A percentile compares a stretch with the other conserved stretches of the same genome.
Conservation (phyloP, 2,888 invertebrate species). For the Bursaphelenchus okinawaensis region DNA sequence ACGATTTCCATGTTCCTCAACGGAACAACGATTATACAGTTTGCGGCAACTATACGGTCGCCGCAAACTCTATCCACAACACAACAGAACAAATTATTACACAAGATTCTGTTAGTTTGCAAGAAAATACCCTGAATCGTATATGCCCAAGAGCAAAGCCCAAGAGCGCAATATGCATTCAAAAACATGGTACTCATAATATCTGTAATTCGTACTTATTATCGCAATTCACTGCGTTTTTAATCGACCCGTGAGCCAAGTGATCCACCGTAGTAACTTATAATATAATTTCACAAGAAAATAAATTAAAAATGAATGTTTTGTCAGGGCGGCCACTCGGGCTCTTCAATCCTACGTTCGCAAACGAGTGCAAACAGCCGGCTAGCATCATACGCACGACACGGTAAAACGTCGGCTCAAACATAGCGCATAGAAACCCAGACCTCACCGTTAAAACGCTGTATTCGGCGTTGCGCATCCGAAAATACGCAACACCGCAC, state of each 20-base stretch:
- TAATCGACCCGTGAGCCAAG: constrained; percentile 60
- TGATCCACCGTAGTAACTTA: constrained; percentile 59
- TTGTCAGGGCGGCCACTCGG: constrained; percentile 9
- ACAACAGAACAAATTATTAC: not conserved
- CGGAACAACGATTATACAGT: not conserved
- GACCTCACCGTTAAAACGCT: constrained; percentile 6
- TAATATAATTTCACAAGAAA: constrained; percentile 12
- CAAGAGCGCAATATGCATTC: constrained; percentile 60
- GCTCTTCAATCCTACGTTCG: constrained; percentile 18
- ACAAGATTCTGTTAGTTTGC: not conserved
- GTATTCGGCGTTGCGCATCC: not conserved
- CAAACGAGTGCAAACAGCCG: not conserved
- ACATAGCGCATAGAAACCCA: not conserved
- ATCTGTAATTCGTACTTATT: constrained; percentile 60
- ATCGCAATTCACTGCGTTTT: constrained; percentile 60
- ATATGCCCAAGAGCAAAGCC: constrained; percentile 52
- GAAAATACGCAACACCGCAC: not conserved
- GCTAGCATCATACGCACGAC: constrained; percentile 7
- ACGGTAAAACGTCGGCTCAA: constrained; percentile 10
- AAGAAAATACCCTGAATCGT: constrained; percentile 57
- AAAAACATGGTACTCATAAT: constrained; percentile 65
- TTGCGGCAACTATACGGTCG: not conserved
- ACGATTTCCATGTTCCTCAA: not conserved
- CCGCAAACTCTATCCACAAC: not conserved
- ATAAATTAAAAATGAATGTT: constrained; percentile 10